Conservation (phyloP, 2,888 invertebrate species). For the Apamea sordens region DNA sequence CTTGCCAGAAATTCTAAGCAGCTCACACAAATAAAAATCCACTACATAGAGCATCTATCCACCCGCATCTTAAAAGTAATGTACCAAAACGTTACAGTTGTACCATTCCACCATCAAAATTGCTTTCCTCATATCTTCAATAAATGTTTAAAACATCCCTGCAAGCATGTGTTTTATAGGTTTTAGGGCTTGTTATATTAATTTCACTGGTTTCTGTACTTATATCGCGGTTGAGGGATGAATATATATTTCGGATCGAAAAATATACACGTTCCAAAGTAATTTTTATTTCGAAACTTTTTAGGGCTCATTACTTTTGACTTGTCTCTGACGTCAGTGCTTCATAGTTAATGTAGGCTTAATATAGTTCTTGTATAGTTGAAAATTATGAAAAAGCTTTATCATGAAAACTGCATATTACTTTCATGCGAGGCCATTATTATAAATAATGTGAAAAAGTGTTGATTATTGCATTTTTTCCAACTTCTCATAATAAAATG, state of each 20-base stretch:
- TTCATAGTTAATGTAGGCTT: not conserved
- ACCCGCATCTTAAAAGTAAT: conserved; percentile 70
- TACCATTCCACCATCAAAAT: conserved; percentile 86
- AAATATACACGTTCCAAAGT: conserved; percentile 3
- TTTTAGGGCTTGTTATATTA: conserved; percentile 88
- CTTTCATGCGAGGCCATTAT: conserved; percentile 20
- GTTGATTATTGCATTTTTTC: conserved; percentile 49
- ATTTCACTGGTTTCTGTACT: conserved; percentile 80
- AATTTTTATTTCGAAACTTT: conserved; percentile 35
- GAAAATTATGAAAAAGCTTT: not conserved
- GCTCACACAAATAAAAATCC: conserved; percentile 13
- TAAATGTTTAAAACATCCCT: conserved; percentile 87
- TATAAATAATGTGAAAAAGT: conserved; percentile 43
- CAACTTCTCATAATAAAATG: conserved; percentile 51
- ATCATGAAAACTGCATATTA: conserved; percentile 22
- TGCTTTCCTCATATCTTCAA: conserved; percentile 87
- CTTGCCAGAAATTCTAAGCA: not conserved
- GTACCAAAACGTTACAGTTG: conserved; percentile 82
- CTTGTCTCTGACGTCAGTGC: not conserved
- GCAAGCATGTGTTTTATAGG: conserved; percentile 89
- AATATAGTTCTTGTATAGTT: not conserved
- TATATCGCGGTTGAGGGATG: conserved; percentile 60
- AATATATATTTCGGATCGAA: conserved; percentile 56
- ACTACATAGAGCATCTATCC: conserved; percentile 73
- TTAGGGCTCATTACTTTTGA: not conserved